Conservation (phyloP, 2,888 invertebrate genomes). For the Catocala nupta region DNA sequence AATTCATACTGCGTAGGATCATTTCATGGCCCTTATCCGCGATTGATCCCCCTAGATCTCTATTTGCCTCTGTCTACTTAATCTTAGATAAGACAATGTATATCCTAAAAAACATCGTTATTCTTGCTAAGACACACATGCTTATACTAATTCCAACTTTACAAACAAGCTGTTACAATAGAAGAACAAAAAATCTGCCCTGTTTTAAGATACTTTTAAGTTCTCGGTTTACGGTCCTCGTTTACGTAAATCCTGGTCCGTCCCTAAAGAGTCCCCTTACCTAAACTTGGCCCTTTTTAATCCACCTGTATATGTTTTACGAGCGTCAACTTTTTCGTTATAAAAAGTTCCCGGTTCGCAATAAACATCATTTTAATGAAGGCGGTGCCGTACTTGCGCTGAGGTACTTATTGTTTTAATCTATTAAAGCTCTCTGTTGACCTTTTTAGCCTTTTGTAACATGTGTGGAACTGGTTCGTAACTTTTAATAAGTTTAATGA, state of each 20-base stretch:
- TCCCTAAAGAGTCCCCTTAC: conserved; percentile 40
- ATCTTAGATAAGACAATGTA: no score
- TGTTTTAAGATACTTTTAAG: conserved; percentile 47
- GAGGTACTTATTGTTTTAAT: conserved; percentile 74
- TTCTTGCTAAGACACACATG: no score
- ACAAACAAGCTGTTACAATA: conserved; percentile 51
- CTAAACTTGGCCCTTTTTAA: conserved; percentile 72
- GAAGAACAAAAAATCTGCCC: conserved; percentile 50
- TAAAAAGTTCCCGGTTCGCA: conserved; percentile 71
- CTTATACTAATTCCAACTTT: conserved; percentile 36
- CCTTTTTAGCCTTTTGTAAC: conserved; percentile 46
- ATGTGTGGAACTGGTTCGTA: conserved; percentile 19
- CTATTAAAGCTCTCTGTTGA: conserved; percentile 60
- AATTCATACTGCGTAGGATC: no score
- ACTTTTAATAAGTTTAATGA: conserved; percentile 26
- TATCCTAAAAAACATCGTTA: no score
- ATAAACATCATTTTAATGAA: conserved; percentile 71
- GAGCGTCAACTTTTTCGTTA: conserved; percentile 78
- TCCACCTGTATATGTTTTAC: conserved; percentile 82
- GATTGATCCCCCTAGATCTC: no score
- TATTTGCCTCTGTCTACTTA: no score
- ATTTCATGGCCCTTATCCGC: no score
- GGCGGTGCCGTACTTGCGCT: conserved; percentile 43
- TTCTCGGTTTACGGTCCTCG: conserved; percentile 48
- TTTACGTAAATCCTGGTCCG: conserved; percentile 50